These are phyloP conservation scores for Panonychus citri DNA, from an alignment of 1,140 invertebrate species.

Conservation along the genomic window DNA sequence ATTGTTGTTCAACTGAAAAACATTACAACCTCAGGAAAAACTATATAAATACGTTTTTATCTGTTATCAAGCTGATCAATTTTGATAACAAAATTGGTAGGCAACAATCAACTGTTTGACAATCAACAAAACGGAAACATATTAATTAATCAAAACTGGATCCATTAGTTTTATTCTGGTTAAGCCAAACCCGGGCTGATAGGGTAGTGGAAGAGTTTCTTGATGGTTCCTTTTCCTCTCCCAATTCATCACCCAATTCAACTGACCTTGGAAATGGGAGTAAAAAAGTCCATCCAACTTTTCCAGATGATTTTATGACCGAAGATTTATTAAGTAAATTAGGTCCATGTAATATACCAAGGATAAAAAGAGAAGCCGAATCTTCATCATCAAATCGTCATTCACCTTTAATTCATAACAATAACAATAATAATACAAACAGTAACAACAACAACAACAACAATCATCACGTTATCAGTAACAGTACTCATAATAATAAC, in stretches of 20 bases:
- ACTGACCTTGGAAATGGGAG: conserved; percentile 2
- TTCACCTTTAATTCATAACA: background rate
- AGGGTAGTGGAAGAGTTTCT: conserved; percentile 13
- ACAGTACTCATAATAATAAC: conserved; percentile 7
- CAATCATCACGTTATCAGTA: background rate
- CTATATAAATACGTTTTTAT: no score
- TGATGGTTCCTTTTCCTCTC: conserved; percentile 9
- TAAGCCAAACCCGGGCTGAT: conserved; percentile 14
- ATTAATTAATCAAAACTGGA: conserved; percentile 11
- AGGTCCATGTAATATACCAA: background rate
- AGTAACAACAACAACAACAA: conserved; percentile 1
- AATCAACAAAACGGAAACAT: background rate
- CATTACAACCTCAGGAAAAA: no score
- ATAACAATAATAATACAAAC: conserved; percentile 1
- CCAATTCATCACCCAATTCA: background rate
- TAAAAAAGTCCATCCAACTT: conserved; percentile 1
- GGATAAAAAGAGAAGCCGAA: conserved; percentile 1
- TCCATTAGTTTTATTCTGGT: conserved; percentile 16
- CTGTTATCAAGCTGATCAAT: no score
- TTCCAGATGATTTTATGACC: conserved; percentile 6
- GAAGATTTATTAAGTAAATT: background rate
- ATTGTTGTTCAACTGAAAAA: no score
- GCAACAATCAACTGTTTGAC: no score
- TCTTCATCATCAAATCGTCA: background rate
- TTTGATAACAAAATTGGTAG: no score